Evolutionary conservation across 1,140 invertebrate species (phyloP).

Genomic region (Pseudobourletiella spinata): DNA sequence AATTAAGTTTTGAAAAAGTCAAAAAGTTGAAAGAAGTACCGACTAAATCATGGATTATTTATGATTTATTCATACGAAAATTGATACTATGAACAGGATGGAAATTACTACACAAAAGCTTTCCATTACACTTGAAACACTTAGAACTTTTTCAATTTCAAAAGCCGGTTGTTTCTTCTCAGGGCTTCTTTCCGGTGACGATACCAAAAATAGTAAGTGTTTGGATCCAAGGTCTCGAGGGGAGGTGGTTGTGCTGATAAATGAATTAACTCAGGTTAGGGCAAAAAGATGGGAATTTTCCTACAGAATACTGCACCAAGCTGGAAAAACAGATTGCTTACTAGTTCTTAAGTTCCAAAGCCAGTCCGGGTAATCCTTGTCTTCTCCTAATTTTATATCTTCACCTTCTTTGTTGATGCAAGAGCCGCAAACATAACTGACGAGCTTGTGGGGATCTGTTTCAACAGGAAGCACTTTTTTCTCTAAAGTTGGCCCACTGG

Average conservation of each 20-base stretch:
- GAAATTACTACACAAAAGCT: no score
- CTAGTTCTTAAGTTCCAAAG: slow-evolving; percentile 64
- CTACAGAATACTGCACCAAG: background rate
- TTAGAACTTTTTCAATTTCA: slow-evolving; percentile 49
- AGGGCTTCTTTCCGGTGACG: slow-evolving; percentile 53
- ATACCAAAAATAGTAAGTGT: slow-evolving; percentile 72
- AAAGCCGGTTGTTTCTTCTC: slow-evolving; percentile 51
- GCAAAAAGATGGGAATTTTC: no score
- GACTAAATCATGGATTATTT: no score
- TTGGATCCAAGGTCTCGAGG: slow-evolving; percentile 66
- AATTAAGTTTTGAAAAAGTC: no score
- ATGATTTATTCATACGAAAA: no score
- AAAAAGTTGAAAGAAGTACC: no score
- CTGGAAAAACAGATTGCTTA: slow-evolving; percentile 14
- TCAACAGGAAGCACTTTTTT: slow-evolving; percentile 73
- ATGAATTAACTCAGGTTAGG: no score
- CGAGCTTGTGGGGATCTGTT: slow-evolving; percentile 68
- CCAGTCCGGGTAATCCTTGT: slow-evolving; percentile 89
- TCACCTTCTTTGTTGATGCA: slow-evolving; percentile 67
- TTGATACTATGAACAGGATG: no score
- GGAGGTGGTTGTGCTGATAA: slow-evolving; percentile 46
- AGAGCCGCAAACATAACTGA: slow-evolving; percentile 73
- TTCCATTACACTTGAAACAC: no score
- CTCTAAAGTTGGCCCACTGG: slow-evolving; percentile 48
- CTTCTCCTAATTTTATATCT: slow-evolving; percentile 72